A percentile compares a stretch with the other conserved stretches of the same genome.
Conservation (phyloP, 1,140 invertebrate genomes). For the Drosophila trapezifrons region DNA sequence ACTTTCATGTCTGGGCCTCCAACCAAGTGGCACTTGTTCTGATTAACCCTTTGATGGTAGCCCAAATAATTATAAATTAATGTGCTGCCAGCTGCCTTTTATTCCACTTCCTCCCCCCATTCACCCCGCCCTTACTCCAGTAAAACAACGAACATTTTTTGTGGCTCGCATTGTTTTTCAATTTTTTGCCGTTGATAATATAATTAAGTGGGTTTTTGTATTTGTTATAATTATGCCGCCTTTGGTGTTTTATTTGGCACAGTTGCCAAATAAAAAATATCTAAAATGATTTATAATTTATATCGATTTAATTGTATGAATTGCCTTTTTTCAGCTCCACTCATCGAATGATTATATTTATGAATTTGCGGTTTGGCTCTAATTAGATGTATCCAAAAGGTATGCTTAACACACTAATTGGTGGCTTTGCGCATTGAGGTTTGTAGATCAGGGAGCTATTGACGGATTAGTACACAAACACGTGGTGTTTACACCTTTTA, state of each 20-base stretch:
- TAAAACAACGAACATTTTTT: conserved; percentile 10
- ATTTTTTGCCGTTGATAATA: conserved; percentile 41
- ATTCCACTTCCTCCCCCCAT: neutral
- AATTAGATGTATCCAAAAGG: conserved; percentile 39
- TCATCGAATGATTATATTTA: conserved; percentile 38
- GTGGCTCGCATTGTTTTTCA: conserved; percentile 37
- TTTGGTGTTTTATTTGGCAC: conserved; percentile 53
- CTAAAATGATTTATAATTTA: conserved; percentile 55
- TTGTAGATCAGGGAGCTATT: conserved; percentile 35
- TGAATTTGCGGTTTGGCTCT: conserved; percentile 40
- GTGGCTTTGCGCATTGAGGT: conserved; percentile 43
- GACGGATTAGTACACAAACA: neutral
- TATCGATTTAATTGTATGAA: conserved; percentile 50
- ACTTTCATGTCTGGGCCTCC: conserved; percentile 18
- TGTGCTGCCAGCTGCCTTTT: conserved; percentile 40
- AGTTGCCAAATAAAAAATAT: conserved; percentile 10
- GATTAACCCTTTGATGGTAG: conserved; percentile 62
- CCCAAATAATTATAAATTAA: conserved; percentile 68
- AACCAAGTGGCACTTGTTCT: conserved; percentile 51
- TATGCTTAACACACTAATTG: conserved; percentile 40
- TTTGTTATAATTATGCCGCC: conserved; percentile 67
- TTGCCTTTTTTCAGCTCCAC: conserved; percentile 6
- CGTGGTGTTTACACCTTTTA: conserved; percentile 7
- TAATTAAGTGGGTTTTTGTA: conserved; percentile 60
- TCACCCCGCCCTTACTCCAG: conserved; percentile 7